Percentiles rank a stretch among this genome's conserved stretches.
Evolutionary conservation across 2,888 invertebrate genomes (phyloP).

Genomic region (Megastigmus dorsalis): DNA sequence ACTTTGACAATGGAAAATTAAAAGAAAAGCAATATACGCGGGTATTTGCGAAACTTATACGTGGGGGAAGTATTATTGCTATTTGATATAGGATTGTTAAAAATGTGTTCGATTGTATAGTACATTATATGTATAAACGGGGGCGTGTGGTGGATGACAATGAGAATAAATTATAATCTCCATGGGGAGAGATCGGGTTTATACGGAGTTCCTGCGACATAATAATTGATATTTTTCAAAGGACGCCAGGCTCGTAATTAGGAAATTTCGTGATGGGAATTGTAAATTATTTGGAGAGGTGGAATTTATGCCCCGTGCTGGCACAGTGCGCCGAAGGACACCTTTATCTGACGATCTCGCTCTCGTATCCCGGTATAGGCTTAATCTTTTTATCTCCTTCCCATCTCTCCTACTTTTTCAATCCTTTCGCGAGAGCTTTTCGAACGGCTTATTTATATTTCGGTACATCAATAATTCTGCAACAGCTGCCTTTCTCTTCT

Average conservation of each 20-base stretch:
- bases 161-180: slow-evolving; percentile 10
- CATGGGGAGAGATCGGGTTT: not conserved
- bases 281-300: slow-evolving; percentile 50
- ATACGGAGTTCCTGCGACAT: not conserved
- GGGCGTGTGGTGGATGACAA: too few relatives aligned
- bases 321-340: slow-evolving; percentile 18
- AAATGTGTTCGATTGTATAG: too few relatives aligned
- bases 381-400: slow-evolving; percentile 28
- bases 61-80: too few relatives aligned
- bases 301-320: slow-evolving; percentile 41
- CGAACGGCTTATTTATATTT: slow-evolving; percentile 32
- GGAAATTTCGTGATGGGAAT: slow-evolving; percentile 25
- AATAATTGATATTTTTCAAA: slow-evolving; percentile 8
- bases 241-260: slow-evolving; percentile 16
- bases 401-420: not conserved
- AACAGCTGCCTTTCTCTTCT: too few relatives aligned
- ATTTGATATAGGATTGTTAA: too few relatives aligned
- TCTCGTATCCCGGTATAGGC: too few relatives aligned
- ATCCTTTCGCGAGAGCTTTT: slow-evolving; percentile 15
- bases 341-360: slow-evolving; percentile 45
- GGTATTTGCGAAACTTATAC: too few relatives aligned
- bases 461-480: slow-evolving; percentile 27
- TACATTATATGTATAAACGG: too few relatives aligned
- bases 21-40: too few relatives aligned
- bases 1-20: too few relatives aligned